Conservation (phyloP, 2,113 vertebrate genomes). For the Sinosuthora webbiana region DNA sequence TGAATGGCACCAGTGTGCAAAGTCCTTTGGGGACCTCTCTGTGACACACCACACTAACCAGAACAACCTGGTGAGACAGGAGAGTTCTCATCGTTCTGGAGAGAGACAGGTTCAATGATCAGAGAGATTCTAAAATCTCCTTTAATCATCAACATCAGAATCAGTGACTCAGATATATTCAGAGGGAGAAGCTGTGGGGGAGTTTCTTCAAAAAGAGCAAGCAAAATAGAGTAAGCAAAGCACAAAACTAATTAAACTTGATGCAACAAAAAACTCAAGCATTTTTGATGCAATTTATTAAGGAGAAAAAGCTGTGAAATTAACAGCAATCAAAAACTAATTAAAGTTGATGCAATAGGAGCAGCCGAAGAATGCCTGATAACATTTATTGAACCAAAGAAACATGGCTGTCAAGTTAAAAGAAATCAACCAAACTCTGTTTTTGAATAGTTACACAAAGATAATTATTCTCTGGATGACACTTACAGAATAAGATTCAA, state of each 20-base stretch:
- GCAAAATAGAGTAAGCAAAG: constrained; percentile 68
- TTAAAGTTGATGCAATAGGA: constrained; percentile 78
- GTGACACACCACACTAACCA: not conserved
- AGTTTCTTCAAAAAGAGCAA: constrained; percentile 47
- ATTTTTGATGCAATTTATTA: constrained; percentile 78
- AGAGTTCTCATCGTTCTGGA: not conserved
- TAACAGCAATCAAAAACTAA: constrained; percentile 83
- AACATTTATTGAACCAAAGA: constrained; percentile 77
- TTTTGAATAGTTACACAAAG: constrained; percentile 64
- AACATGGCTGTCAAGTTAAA: constrained; percentile 74
- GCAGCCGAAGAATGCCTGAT: constrained; percentile 77
- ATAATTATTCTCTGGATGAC: constrained; percentile 68
- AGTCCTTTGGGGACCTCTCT: not conserved
- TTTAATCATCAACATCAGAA: constrained; percentile 13
- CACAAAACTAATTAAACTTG: constrained; percentile 80
- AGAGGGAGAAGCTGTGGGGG: constrained; percentile 34
- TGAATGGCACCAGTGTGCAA: not conserved
- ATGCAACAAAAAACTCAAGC: constrained; percentile 71
- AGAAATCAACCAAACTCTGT: constrained; percentile 68
- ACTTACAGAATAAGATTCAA: constrained; percentile 70
- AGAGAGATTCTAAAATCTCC: not conserved
- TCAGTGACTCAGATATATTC: constrained; percentile 19
- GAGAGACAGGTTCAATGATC: not conserved
- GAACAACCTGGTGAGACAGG: not conserved
- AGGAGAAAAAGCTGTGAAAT: constrained; percentile 81